Conservation (phyloP, 2,113 vertebrate genomes). For the Bufo bufo region DNA sequence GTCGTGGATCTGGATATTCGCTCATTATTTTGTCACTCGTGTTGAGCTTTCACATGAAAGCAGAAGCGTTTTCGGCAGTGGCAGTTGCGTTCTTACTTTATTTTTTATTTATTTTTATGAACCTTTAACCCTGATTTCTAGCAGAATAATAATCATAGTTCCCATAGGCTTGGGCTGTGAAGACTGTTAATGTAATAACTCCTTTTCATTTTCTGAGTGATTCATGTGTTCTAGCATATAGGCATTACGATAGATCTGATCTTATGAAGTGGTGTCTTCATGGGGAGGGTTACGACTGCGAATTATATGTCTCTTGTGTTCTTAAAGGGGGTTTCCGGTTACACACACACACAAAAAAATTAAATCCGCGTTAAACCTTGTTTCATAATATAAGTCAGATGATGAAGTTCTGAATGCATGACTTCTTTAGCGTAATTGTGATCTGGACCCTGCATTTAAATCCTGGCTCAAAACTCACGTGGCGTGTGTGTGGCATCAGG, state of each 20-base stretch:
- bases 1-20: neutral
- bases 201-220: neutral
- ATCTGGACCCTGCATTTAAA: too few species aligned
- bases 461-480: too few species aligned
- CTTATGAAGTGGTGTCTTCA: neutral
- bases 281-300: neutral
- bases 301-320: too few species aligned
- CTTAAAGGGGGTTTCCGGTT: too few species aligned
- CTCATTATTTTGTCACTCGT: constrained; percentile 17
- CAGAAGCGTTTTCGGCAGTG: neutral
- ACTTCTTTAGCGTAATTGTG: too few species aligned
- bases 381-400: too few species aligned
- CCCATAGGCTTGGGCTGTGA: neutral
- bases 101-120: neutral
- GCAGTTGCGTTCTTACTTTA: neutral
- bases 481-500: too few species aligned
- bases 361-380: too few species aligned
- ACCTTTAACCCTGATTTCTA: constrained; percentile 18
- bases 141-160: neutral
- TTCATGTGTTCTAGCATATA: neutral
- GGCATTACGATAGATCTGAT: neutral
- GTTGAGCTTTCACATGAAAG: constrained; percentile 1
- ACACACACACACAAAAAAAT: too few species aligned
- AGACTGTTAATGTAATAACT: neutral
- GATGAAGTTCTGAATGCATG: too few species aligned